A percentile compares a stretch with the other conserved stretches of the same genome.
Evolutionary conservation across 2,888 invertebrate species (phyloP).

Genomic region (Drosophila peninsularis): DNA sequence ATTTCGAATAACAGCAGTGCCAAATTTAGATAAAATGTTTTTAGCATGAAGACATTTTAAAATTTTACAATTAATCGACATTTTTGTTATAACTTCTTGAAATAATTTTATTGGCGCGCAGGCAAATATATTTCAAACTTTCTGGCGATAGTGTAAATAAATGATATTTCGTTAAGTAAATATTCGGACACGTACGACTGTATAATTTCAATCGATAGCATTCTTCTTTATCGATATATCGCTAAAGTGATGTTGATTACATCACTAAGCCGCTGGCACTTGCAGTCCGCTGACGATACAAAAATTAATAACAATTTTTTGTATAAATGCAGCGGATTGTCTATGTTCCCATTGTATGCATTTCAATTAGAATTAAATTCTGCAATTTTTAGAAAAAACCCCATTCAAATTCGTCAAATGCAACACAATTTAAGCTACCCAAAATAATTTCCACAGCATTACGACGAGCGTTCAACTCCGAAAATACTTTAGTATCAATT

Average conservation of each 20-base stretch:
- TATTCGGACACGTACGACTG: not conserved
- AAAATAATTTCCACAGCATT: constrained; percentile 71
- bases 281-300: constrained; percentile 40
- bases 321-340: constrained; percentile 34
- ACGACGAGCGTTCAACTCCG: constrained; percentile 70
- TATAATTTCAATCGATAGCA: not conserved
- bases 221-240: constrained; percentile 59
- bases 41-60: too few species aligned
- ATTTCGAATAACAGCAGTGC: not conserved
- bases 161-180: constrained; percentile 13
- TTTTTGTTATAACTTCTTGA: not conserved
- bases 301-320: constrained; percentile 66
- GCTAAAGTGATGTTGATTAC: constrained; percentile 16
- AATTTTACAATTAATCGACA: too few species aligned
- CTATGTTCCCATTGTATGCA: constrained; percentile 56
- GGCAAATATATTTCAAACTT: not conserved
- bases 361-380: constrained; percentile 47
- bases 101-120: not conserved
- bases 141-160: not conserved
- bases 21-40: not conserved
- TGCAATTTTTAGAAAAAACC: constrained; percentile 53
- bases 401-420: constrained; percentile 54
- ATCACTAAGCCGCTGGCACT: constrained; percentile 53
- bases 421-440: constrained; percentile 56
- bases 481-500: constrained; percentile 74